Conservation (phyloP, 2,888 invertebrate genomes). For the Thymelicus acteon region DNA sequence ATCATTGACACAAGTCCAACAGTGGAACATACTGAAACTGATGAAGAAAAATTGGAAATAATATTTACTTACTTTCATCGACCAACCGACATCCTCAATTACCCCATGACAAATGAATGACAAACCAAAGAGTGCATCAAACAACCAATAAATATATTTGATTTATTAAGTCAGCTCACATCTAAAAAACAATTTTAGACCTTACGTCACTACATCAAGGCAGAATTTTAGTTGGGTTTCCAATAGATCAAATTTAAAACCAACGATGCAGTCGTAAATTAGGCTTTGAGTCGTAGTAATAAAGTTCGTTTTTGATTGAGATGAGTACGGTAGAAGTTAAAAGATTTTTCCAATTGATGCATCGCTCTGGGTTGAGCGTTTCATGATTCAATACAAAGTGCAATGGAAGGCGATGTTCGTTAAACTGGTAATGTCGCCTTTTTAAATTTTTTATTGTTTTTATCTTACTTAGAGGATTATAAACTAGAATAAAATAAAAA, state of each 20-base stretch:
- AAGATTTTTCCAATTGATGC: conserved; percentile 36
- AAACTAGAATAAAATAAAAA: too few relatives aligned
- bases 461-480: too few relatives aligned
- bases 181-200: conserved; percentile 16
- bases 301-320: conserved; percentile 13
- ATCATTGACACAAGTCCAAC: too few relatives aligned
- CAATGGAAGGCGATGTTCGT: conserved; percentile 23
- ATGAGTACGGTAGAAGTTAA: conserved; percentile 7
- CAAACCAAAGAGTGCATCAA: background rate
- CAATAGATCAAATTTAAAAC: conserved; percentile 19
- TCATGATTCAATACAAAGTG: conserved; percentile 37
- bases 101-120: background rate
- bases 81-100: too few relatives aligned
- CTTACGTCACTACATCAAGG: background rate
- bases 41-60: too few relatives aligned
- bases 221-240: conserved; percentile 11
- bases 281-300: background rate
- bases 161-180: conserved; percentile 20
- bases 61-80: too few relatives aligned
- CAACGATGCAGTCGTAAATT: background rate
- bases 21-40: too few relatives aligned
- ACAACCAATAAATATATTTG: conserved; percentile 13
- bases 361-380: conserved; percentile 35
- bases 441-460: background rate
- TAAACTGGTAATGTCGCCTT: background rate